Evolutionary conservation across 1,140 invertebrate species (phyloP).

Genomic region (Calliopsis andreniformis): DNA sequence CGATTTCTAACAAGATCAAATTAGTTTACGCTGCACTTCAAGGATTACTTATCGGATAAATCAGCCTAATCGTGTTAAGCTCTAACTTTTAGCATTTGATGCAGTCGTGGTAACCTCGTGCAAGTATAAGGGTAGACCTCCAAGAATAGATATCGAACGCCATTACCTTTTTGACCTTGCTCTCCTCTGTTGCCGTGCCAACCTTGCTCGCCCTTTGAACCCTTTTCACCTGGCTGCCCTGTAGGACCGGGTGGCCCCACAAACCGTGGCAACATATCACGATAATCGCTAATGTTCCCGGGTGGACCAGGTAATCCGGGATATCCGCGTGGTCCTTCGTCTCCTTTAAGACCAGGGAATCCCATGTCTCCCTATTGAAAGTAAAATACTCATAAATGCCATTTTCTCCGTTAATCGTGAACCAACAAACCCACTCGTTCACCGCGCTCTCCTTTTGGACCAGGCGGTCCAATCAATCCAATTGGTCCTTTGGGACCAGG

Average conservation of each 20-base stretch:
- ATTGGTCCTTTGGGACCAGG: conserved; percentile 58
- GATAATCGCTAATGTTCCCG: conserved; percentile 52
- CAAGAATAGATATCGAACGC: neutral
- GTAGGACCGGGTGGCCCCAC: conserved; percentile 56
- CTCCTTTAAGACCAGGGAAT: conserved; percentile 71
- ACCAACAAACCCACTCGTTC: conserved; percentile 47
- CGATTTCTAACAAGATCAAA: conserved; percentile 54
- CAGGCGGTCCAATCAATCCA: conserved; percentile 61
- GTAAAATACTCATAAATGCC: neutral
- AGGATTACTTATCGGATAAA: conserved; percentile 31
- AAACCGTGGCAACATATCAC: conserved; percentile 27
- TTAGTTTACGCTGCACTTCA: conserved; percentile 33
- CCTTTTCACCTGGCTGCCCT: conserved; percentile 78
- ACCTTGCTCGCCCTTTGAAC: conserved; percentile 78
- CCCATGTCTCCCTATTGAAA: conserved; percentile 62
- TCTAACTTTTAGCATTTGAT: conserved; percentile 7
- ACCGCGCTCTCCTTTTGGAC: conserved; percentile 63
- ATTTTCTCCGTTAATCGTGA: neutral
- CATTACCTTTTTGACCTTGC: conserved; percentile 74
- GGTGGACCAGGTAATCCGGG: conserved; percentile 60
- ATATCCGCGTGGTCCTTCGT: conserved; percentile 60
- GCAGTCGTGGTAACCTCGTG: neutral
- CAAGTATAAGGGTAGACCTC: no score
- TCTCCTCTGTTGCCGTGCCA: conserved; percentile 72
- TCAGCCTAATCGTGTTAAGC: conserved; percentile 28